Conservation (phyloP, 2,888 invertebrate species). For the Torymus tubicola region DNA sequence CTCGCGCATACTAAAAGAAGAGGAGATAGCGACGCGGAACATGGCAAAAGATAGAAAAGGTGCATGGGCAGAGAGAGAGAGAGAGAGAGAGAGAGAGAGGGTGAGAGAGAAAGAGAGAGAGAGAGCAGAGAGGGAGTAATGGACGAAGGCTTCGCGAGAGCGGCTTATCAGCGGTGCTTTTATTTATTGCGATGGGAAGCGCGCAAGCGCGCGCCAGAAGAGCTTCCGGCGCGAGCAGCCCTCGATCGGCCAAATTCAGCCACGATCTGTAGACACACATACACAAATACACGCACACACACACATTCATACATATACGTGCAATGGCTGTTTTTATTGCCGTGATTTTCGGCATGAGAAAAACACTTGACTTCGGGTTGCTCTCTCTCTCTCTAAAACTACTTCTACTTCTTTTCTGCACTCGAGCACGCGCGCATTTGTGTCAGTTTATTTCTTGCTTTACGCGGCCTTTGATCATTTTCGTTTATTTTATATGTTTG, state of each 20-base stretch:
- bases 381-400: background rate
- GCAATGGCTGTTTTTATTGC: slow-evolving; percentile 28
- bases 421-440: no score
- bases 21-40: slow-evolving; percentile 1
- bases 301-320: background rate
- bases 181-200: slow-evolving; percentile 68
- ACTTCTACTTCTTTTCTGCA: background rate
- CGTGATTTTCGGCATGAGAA: background rate
- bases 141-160: slow-evolving; percentile 55
- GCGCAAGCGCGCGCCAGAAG: slow-evolving; percentile 61
- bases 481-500: no score
- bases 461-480: no score
- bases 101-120: slow-evolving; percentile 3
- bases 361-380: background rate
- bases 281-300: background rate
- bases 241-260: slow-evolving; percentile 47
- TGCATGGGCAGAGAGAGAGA: background rate
- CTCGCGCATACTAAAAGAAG: no score
- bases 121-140: slow-evolving; percentile 13
- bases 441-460: no score
- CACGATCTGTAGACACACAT: background rate
- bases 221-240: slow-evolving; percentile 60
- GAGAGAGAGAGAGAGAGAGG: slow-evolving; percentile 18
- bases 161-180: slow-evolving; percentile 66
- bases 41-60: background rate